Conservation (phyloP, 2,113 vertebrate species). For the Nymphicus hollandicus region DNA sequence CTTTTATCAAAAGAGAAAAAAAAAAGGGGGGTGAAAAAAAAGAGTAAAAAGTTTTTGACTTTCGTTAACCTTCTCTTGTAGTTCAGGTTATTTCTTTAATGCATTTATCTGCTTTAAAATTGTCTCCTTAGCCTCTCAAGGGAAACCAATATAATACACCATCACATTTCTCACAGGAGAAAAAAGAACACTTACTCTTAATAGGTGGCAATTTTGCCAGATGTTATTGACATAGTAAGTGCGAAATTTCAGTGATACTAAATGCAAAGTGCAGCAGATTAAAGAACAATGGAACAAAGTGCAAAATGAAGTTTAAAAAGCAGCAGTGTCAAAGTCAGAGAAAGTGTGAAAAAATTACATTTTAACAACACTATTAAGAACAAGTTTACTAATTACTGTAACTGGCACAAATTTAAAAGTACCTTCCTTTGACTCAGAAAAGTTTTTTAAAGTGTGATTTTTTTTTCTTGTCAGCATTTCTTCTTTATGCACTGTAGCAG, state of each 20-base stretch:
- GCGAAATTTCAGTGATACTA: conserved; percentile 92
- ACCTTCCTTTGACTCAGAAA: conserved; percentile 56
- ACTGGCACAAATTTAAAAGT: conserved; percentile 73
- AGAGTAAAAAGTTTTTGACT: conserved; percentile 78
- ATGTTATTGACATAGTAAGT: conserved; percentile 99
- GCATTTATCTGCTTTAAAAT: conserved; percentile 86
- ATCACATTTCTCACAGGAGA: conserved; percentile 87
- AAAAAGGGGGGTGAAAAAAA: neutral
- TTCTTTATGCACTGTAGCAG: conserved; percentile 22
- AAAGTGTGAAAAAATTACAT: conserved; percentile 81
- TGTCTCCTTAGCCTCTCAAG: conserved; percentile 85
- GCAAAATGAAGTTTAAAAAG: conserved; percentile 84
- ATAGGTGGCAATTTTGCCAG: conserved; percentile 98
- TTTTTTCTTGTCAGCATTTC: conserved; percentile 53
- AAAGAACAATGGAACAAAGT: conserved; percentile 91
- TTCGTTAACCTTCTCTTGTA: conserved; percentile 80
- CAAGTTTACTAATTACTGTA: conserved; percentile 81
- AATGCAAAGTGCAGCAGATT: conserved; percentile 95
- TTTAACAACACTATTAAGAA: conserved; percentile 75
- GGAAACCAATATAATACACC: conserved; percentile 85
- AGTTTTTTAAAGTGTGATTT: conserved; percentile 67
- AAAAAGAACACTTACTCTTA: conserved; percentile 96
- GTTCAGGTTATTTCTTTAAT: conserved; percentile 85
- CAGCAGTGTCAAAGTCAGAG: conserved; percentile 81
- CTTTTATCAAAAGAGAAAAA: conserved; percentile 11